Conservation (phyloP, 2,113 vertebrate genomes). For the Sapajus apella region DNA sequence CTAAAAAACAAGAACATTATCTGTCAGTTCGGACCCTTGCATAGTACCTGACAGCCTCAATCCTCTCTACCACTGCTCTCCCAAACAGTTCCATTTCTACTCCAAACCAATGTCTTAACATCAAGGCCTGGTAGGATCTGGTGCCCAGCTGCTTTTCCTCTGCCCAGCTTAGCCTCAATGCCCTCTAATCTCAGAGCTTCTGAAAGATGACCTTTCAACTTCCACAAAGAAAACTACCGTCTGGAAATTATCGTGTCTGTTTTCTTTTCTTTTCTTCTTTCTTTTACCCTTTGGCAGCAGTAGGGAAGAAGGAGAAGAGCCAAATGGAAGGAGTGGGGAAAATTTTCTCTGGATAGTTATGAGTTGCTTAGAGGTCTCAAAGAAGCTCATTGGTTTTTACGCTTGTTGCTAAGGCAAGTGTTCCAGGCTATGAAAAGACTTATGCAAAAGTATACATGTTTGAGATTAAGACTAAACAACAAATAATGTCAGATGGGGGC, state of each 20-base stretch:
- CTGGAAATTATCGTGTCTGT: conserved; percentile 14
- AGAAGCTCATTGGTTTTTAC: conserved; percentile 19
- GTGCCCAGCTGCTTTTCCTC: background rate
- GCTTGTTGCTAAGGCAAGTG: background rate
- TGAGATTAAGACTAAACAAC: background rate
- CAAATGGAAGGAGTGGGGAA: background rate
- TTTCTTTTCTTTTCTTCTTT: background rate
- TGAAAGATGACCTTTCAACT: conserved; percentile 5
- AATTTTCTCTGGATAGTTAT: background rate
- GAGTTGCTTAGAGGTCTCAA: conserved; percentile 37
- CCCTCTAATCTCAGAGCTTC: background rate
- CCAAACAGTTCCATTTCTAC: conserved; percentile 2
- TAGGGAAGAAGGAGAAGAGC: background rate
- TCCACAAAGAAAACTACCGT: background rate
- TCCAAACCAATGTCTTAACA: background rate
- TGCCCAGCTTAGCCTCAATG: background rate
- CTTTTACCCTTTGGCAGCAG: background rate
- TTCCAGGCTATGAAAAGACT: background rate
- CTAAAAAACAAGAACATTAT: background rate
- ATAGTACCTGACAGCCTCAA: background rate
- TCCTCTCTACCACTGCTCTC: background rate
- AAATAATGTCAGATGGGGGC: background rate
- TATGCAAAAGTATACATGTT: conserved; percentile 32
- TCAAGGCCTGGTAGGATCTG: background rate
- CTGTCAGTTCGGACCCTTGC: background rate